phyloP scores from a whole-genome alignment of 1,140 invertebrate species.

The Mamestra configurata region DNA sequence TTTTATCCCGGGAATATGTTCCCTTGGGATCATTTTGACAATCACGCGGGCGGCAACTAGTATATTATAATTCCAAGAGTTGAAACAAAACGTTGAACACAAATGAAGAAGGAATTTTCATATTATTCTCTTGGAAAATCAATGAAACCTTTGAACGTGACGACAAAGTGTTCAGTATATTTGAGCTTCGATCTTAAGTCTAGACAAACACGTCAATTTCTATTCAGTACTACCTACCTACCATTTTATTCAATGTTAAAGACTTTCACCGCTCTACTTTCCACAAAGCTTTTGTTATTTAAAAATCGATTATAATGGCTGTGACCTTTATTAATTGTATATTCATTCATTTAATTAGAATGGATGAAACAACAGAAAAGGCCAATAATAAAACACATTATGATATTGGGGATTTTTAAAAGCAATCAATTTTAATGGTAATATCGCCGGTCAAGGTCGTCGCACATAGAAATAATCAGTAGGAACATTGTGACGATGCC shows the following conservation, averaged over 20 bases:
- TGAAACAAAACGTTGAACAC: not conserved
- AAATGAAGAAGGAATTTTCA: not conserved
- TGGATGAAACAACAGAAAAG: conserved; percentile 12
- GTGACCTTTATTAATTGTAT: conserved; percentile 29
- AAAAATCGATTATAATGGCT: conserved; percentile 11
- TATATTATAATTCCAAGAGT: no score
- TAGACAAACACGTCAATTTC: not conserved
- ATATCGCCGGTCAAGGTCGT: conserved; percentile 4
- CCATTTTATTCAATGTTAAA: not conserved
- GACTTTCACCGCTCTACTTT: not conserved
- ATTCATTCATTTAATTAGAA: conserved; percentile 12
- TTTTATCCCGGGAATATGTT: no score
- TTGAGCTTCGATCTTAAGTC: not conserved
- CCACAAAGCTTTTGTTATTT: not conserved
- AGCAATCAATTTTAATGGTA: conserved; percentile 39
- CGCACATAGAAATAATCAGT: conserved; percentile 20
- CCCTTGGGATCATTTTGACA: no score
- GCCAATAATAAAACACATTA: conserved; percentile 13
- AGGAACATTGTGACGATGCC: conserved; percentile 40
- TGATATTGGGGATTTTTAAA: conserved; percentile 14
- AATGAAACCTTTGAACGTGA: not conserved
- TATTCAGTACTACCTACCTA: not conserved
- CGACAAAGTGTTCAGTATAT: not conserved
- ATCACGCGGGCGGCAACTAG: no score
- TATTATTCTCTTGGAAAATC: not conserved